phyloP scores from a whole-genome alignment of 2,113 vertebrate genomes.

The Coptodon rendalli region DNA sequence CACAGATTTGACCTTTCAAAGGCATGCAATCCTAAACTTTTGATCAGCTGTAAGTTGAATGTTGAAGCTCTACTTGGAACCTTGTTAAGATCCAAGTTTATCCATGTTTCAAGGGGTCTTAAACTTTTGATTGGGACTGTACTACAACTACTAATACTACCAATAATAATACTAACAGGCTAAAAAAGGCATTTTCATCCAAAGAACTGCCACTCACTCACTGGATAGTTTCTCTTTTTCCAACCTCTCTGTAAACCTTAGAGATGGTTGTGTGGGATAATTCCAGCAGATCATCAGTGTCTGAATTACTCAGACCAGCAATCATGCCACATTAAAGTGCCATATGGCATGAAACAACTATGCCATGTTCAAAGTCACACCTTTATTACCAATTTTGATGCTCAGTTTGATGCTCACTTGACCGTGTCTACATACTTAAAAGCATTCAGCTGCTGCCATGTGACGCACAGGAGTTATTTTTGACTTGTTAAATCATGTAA shows the following conservation, averaged over 20 bases:
- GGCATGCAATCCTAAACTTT: background rate
- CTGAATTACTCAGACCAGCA: background rate
- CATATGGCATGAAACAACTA: background rate
- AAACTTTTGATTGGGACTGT: background rate
- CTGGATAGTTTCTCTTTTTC: background rate
- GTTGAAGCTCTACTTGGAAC: no score
- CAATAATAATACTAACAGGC: background rate
- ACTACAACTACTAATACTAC: accelerated
- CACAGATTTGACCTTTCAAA: background rate
- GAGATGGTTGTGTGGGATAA: background rate
- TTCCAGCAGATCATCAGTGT: background rate
- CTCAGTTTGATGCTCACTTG: background rate
- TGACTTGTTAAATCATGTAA: background rate
- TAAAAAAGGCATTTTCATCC: background rate
- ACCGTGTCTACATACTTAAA: background rate
- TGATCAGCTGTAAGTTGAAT: background rate
- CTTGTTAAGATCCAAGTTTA: background rate
- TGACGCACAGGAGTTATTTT: background rate
- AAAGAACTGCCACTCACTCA: background rate
- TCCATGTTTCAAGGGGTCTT: background rate
- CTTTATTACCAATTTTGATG: background rate
- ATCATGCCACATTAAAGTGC: background rate
- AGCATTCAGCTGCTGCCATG: background rate
- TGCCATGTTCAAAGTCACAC: background rate
- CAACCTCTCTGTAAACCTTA: background rate